phyloP scores from a whole-genome alignment of 2,113 vertebrate species.

The human (Homo sapiens) region GRCh38 chr4:104927001-104927500 shows the following conservation, averaged over 20 bases:
- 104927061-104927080: not conserved
- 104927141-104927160: not conserved
- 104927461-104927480: not conserved
- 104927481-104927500: not conserved
- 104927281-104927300: not conserved
- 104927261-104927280: not conserved
- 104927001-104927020: not conserved
- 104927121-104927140: not conserved
- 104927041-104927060: not conserved
- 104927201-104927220: not conserved
- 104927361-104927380: not conserved
- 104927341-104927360: not conserved
- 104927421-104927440: not conserved
- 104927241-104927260: not conserved
- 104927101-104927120: not conserved
- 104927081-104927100: not conserved
- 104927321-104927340: not conserved
- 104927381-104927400: not conserved
- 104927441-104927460: not conserved
- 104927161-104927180: not conserved
- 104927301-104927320: not conserved
- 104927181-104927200: not conserved
- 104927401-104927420: not conserved
- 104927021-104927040: constrained; percentile 14
- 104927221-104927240: not conserved